A percentile compares a stretch with the other conserved stretches of the same genome.
These are phyloP conservation scores for Silurus aristotelis DNA, from an alignment of 2,797 vertebrate genomes.

Conservation along the genomic window DNA sequence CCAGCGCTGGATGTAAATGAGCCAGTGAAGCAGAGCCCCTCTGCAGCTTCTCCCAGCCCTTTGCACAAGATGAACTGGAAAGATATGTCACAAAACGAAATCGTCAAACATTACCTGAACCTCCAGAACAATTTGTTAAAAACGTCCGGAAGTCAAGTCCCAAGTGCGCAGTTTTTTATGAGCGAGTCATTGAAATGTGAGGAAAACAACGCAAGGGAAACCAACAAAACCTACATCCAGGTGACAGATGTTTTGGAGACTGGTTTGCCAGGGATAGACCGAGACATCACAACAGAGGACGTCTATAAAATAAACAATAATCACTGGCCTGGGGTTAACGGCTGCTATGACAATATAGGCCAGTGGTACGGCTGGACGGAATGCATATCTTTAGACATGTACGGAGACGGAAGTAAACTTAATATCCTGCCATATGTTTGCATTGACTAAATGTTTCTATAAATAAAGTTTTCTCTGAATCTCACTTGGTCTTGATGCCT, in stretches of 20 bases:
- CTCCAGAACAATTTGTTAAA: conserved; percentile 90
- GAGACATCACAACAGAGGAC: conserved; percentile 80
- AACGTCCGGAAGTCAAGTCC: conserved; percentile 81
- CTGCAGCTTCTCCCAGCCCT: conserved; percentile 78
- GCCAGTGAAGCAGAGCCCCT: conserved; percentile 78
- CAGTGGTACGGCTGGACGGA: conserved; percentile 96
- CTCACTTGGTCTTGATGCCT: background rate
- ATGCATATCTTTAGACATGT: conserved; percentile 89
- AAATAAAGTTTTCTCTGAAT: conserved; percentile 18
- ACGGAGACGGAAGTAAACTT: conserved; percentile 86
- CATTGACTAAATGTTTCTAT: conserved; percentile 78
- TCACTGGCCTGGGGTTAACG: conserved; percentile 92
- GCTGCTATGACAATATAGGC: conserved; percentile 89
- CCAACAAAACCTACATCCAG: conserved; percentile 78
- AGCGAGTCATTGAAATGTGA: conserved; percentile 86
- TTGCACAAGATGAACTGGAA: conserved; percentile 95
- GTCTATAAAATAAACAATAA: conserved; percentile 80
- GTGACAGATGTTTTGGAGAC: conserved; percentile 72
- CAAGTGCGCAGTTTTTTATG: conserved; percentile 85
- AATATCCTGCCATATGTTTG: conserved; percentile 95
- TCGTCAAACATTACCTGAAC: conserved; percentile 92
- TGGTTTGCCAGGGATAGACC: conserved; percentile 83
- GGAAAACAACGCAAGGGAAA: conserved; percentile 77
- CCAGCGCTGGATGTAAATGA: conserved; percentile 70
- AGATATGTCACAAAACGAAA: conserved; percentile 89